Evolutionary conservation across 2,797 vertebrate genomes (phyloP), one percentile per base, ranked within the genome.

Genomic region (Acipenser ruthenus): DNA sequence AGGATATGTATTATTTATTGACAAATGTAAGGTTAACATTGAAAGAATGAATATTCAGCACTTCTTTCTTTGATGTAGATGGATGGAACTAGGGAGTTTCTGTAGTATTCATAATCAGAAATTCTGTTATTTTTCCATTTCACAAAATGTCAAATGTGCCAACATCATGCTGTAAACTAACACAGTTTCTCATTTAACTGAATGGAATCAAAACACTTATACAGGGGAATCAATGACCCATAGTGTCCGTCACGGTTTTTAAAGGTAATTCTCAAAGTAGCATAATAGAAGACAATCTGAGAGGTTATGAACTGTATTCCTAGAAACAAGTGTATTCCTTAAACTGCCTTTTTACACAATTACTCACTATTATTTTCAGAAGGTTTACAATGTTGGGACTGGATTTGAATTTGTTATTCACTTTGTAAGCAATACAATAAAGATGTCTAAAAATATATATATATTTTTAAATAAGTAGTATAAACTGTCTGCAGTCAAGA

Each of bases 101-200:
- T 65, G 50, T 69, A 68, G 60, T 68, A 68, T 77, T 75, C 82
- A 87, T 89, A 90, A 87, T 76, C 80, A 79, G 84, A 87, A 88
- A 82, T 83, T 86, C 77, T 79, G 81, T 76, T 82, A 81, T 81
- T 86, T 83, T 87, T 75, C 77, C 80, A 83, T 87, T 86, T 84
- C 84, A 83, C 76, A 84, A 87, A 88, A 88, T 87, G 87, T 85
- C 85, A 89, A 81, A 86, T 74, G 78, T 84, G 80, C 83, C 84
- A 89, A 79, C 75, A 79, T 84, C 83, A 78, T 75, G 82, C 83
- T 18, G 65, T 18, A 50, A 83, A 77, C 74, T 87, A 85, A 78
- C 70, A 7, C 49, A 74, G 72, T 67, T 76, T 79, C 71, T 79
- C 23, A 78, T 83, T 82, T 82, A 77, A 79, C 73, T 67, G 77